These are phyloP conservation scores for Enteromius thamalakanensis DNA, from an alignment of 2,797 vertebrate genomes.

Conservation along the genomic window DNA sequence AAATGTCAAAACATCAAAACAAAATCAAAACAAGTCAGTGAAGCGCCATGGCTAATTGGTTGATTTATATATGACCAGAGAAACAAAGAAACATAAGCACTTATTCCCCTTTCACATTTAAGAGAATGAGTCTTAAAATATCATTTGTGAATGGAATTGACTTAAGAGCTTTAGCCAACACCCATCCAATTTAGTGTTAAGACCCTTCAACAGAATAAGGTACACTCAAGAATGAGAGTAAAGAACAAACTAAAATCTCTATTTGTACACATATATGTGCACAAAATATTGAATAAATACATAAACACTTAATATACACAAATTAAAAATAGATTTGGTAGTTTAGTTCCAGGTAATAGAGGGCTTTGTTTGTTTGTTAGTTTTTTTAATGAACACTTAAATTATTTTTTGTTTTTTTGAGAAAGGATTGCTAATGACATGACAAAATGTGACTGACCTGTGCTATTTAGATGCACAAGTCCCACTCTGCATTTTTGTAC, in stretches of 20 bases:
- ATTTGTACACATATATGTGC: not conserved
- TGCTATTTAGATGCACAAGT: not conserved
- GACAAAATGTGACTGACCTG: not conserved
- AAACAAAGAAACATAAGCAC: not conserved
- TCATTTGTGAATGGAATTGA: not conserved
- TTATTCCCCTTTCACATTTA: not conserved
- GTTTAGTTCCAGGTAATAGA: too few relatives aligned
- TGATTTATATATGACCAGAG: not conserved
- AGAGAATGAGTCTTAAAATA: conserved; percentile 1
- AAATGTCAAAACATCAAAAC: not conserved
- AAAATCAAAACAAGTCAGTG: too few relatives aligned
- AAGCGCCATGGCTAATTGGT: not conserved
- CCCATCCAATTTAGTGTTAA: not conserved
- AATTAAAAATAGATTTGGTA: too few relatives aligned
- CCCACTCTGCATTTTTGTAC: not conserved
- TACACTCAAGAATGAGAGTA: not conserved
- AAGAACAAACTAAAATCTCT: not conserved
- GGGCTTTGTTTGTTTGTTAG: too few relatives aligned
- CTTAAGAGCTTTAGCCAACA: not conserved
- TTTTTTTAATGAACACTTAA: not conserved
- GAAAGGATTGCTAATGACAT: not conserved
- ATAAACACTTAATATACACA: too few relatives aligned
- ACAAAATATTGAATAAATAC: too few relatives aligned
- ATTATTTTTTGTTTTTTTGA: not conserved
- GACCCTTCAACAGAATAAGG: not conserved